A percentile compares a stretch with the other conserved stretches of the same genome.
phyloP scores from a whole-genome alignment of 2,113 vertebrate species.

The Callithrix jacchus region DNA sequence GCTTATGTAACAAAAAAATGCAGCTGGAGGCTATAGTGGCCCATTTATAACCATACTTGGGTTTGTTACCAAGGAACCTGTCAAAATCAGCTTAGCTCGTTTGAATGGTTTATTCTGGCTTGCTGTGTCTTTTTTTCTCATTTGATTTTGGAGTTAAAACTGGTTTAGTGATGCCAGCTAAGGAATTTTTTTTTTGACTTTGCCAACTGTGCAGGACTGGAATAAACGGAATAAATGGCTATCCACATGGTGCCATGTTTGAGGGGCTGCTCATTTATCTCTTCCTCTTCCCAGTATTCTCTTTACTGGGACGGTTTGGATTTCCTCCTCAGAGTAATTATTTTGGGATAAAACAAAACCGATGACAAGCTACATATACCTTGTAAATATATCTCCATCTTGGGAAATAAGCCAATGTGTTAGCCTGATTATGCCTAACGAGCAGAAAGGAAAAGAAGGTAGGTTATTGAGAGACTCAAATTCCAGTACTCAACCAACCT shows the following conservation, averaged over 20 bases:
- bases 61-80: conserved; percentile 83
- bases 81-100: conserved; percentile 82
- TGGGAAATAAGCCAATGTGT: conserved; percentile 41
- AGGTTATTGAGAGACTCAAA: conserved; percentile 38
- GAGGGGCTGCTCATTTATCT: conserved; percentile 5
- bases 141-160: conserved; percentile 78
- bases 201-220: conserved; percentile 39
- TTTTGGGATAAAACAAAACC: conserved; percentile 44
- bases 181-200: conserved; percentile 48
- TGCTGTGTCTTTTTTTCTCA: conserved; percentile 70
- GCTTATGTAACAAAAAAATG: conserved; percentile 71
- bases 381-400: conserved; percentile 17
- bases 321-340: conserved; percentile 21
- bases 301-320: conserved; percentile 2
- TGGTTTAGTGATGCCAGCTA: conserved; percentile 38
- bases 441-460: background rate
- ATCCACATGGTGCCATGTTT: conserved; percentile 33
- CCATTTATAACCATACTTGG: conserved; percentile 81
- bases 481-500: background rate
- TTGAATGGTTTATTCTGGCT: conserved; percentile 80
- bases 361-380: conserved; percentile 38
- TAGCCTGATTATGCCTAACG: conserved; percentile 10
- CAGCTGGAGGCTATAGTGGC: conserved; percentile 73
- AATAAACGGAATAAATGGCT: conserved; percentile 40
- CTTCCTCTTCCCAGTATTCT: background rate